Conservation (phyloP, 2,113 vertebrate genomes). For the Macroglossus sobrinus region DNA sequence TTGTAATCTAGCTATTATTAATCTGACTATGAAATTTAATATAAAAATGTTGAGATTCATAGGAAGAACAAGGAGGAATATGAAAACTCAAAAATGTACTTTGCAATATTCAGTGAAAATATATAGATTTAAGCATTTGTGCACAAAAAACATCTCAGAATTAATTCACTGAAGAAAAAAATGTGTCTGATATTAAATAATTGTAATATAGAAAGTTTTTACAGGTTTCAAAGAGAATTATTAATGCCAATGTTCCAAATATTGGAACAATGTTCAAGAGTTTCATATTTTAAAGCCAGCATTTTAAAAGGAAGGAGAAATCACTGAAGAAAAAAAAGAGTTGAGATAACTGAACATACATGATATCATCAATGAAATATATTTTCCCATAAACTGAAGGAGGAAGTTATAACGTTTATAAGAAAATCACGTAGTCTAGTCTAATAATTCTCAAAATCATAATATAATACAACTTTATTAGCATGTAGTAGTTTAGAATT, state of each 20-base stretch:
- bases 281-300: constrained; percentile 1
- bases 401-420: neutral
- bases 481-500: neutral
- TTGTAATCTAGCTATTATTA: neutral
- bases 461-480: neutral
- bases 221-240: neutral
- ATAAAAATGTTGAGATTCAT: constrained; percentile 2
- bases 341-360: neutral
- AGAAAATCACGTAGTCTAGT: neutral
- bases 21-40: neutral
- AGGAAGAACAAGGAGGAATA: neutral
- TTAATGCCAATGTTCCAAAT: neutral
- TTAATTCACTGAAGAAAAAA: neutral
- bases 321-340: neutral
- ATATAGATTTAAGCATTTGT: neutral
- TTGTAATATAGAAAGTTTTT: neutral
- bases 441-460: neutral
- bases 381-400: neutral
- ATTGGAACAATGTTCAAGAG: neutral
- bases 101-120: neutral
- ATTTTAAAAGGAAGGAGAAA: neutral
- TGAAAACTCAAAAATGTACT: neutral
- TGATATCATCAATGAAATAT: neutral
- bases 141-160: neutral
- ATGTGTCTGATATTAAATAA: neutral